Conservation (phyloP, 2,888 invertebrate species). For the Psylliodes chrysocephalus region DNA sequence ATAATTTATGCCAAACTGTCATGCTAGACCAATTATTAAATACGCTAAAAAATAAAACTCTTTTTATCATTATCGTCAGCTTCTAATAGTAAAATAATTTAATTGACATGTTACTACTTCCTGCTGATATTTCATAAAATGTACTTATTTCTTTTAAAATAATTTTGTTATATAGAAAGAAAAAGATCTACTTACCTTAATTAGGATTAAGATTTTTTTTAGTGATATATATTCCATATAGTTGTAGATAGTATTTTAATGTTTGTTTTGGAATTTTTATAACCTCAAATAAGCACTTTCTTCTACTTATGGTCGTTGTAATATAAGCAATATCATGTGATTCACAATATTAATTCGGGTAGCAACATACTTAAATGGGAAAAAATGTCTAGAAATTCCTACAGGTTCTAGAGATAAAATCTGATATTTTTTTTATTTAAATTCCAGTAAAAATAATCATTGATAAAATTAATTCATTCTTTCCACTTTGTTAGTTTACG, state of each 20-base stretch:
- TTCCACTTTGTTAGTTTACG: no score
- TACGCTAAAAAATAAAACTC: neutral
- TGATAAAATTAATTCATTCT: no score
- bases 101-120: neutral
- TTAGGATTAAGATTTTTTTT: slow-evolving; percentile 16
- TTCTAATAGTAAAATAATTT: no score
- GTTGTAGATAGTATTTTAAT: slow-evolving; percentile 9
- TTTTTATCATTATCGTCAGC: neutral
- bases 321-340: no score
- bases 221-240: slow-evolving; percentile 17
- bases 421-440: no score
- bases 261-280: slow-evolving; percentile 16
- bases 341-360: no score
- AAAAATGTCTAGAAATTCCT: no score
- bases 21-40: neutral
- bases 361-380: no score
- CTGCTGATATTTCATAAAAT: neutral
- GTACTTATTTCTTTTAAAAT: neutral
- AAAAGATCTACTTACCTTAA: slow-evolving; percentile 3
- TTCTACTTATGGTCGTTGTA: neutral
- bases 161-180: slow-evolving; percentile 1
- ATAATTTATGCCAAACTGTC: neutral
- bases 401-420: no score
- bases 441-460: no score
- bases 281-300: slow-evolving; percentile 14